Evolutionary conservation across 2,113 vertebrate species (phyloP), one percentile per base, ranked within the genome.

Genomic region (Forbesichthys agassizii): DNA sequence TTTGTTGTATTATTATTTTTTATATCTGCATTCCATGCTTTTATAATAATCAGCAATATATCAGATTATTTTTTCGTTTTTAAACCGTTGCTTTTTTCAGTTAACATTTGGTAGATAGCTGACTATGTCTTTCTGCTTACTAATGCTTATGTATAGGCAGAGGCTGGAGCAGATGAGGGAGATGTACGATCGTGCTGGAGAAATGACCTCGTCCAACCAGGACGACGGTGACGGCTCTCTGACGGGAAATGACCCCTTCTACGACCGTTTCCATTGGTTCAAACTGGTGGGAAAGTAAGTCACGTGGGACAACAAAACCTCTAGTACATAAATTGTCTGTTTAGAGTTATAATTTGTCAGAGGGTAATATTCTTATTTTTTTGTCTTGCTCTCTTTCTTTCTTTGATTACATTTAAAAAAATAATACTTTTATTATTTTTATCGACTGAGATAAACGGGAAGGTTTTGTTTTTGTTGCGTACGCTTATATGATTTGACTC

Each of bases 241-340:
- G 90, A 98, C 95, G 0, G 98, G 98, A 88, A 98, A 92, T 0
- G 98, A 99, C 78, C 98, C 98, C 0, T 99, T 99, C 83, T 99
- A 99, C 0, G 98, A 99, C 78, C 96, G 97, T 6, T 99, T 99
- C 85, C 96, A 99, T 71, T 99, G 98, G 97, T 99, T 99, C 91
- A 98, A 98, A 83, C 92, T 99, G 0, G 96, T 99, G 5, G 98
- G 98, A 59, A 99, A 97, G 98, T 99, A 94, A 84, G 87, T 86
- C 64, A 60, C 3, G 0, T 1, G 36, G 9, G n/a, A n/a, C n/a
- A 8, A 33, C 20, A 62, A n/a, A 52, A 33, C 14, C 61, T 18
- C 61, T 14, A 54, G 11, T 59, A 48, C 11, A 47, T 9, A 61
- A 4, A 7, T 14, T 57, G 5, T 6, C n/a, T 51, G 0, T 58